These are phyloP conservation scores for Orientallactaga sibirica DNA, from an alignment of 2,797 vertebrate species.

Conservation along the genomic window DNA sequence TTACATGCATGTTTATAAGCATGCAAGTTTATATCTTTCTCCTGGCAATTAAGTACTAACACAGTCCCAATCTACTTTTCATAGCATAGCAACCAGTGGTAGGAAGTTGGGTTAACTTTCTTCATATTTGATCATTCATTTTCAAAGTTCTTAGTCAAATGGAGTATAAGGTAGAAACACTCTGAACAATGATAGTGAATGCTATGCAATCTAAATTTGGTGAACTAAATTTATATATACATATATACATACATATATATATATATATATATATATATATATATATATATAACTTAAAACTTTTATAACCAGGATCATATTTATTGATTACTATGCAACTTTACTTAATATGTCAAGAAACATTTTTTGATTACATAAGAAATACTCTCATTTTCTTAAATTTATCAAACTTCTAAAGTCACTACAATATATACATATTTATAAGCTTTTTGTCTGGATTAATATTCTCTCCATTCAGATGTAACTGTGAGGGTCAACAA, in stretches of 20 bases:
- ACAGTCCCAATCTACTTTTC: slow-evolving; percentile 13
- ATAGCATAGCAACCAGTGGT: slow-evolving; percentile 45
- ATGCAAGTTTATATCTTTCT: background rate
- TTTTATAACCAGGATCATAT: background rate
- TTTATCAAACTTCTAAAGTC: background rate
- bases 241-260: no score
- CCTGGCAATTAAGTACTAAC: slow-evolving; percentile 6
- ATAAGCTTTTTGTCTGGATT: background rate
- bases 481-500: background rate
- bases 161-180: background rate
- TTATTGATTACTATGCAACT: background rate
- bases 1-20: background rate
- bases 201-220: background rate
- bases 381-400: background rate
- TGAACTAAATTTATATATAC: background rate
- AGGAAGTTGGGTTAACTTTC: slow-evolving; percentile 24
- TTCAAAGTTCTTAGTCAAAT: slow-evolving; percentile 36
- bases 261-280: no score
- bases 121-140: background rate
- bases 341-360: background rate
- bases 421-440: background rate
- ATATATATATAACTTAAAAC: background rate
- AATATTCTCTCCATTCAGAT: background rate
- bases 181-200: background rate
- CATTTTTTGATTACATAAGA: background rate